phyloP scores from a whole-genome alignment of 2,888 invertebrate genomes.

The Apamea sordens region DNA sequence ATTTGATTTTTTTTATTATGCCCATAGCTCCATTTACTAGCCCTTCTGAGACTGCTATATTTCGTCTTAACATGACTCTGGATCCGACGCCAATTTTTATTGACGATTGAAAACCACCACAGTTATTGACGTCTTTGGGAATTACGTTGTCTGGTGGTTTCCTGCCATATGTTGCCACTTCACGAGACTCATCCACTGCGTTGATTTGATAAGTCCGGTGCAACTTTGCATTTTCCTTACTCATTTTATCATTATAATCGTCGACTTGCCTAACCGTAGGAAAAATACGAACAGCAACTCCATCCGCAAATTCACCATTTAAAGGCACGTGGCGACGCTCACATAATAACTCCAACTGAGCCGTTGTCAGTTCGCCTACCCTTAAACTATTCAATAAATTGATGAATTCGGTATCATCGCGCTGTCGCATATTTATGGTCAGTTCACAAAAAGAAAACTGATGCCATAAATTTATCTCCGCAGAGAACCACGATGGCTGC shows the following conservation, averaged over 20 bases:
- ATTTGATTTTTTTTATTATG: slow-evolving; percentile 36
- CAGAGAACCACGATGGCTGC: slow-evolving; percentile 24
- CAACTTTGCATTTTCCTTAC: slow-evolving; percentile 24
- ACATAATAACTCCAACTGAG: slow-evolving; percentile 59
- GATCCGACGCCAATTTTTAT: slow-evolving; percentile 4
- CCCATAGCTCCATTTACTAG: slow-evolving; percentile 38
- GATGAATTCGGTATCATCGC: slow-evolving; percentile 64
- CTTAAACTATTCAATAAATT: slow-evolving; percentile 67
- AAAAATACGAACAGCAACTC: slow-evolving; percentile 6
- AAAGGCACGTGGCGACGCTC: slow-evolving; percentile 35
- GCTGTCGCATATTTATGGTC: slow-evolving; percentile 70
- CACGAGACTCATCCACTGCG: slow-evolving; percentile 7
- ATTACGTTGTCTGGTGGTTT: background rate
- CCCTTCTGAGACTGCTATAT: slow-evolving; percentile 19
- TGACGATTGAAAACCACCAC: slow-evolving; percentile 6
- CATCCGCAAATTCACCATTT: slow-evolving; percentile 26
- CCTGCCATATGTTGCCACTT: background rate
- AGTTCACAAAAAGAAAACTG: slow-evolving; percentile 7
- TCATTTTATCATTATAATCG: slow-evolving; percentile 18
- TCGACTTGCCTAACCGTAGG: slow-evolving; percentile 17
- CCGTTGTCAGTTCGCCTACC: slow-evolving; percentile 63
- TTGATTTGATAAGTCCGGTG: background rate
- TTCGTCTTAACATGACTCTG: slow-evolving; percentile 11
- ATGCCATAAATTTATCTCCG: slow-evolving; percentile 1
- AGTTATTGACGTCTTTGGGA: background rate